phyloP scores from a whole-genome alignment of 2,113 vertebrate species.

The Pseudonaja textilis region DNA sequence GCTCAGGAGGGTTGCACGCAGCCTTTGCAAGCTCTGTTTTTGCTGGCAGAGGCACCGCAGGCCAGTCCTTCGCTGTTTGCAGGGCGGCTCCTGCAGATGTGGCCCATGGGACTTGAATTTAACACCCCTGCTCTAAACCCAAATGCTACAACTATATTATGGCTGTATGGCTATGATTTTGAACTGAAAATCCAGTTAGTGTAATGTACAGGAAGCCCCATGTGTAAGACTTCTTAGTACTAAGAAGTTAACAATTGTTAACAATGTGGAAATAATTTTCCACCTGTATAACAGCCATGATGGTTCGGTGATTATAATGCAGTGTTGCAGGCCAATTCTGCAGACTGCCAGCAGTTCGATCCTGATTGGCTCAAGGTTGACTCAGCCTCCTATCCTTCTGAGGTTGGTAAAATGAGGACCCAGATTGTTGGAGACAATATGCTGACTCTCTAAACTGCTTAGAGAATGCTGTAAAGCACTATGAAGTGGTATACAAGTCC shows the following conservation, averaged over 20 bases:
- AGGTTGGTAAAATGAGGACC: neutral
- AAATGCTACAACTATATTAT: neutral
- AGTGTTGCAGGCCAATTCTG: neutral
- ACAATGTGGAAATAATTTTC: neutral
- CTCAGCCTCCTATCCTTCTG: neutral
- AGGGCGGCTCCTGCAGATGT: no score
- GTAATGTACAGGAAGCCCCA: neutral
- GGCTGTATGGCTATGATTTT: neutral
- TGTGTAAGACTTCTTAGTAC: neutral
- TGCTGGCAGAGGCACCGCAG: no score
- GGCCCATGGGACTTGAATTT: no score
- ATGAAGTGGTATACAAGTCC: neutral
- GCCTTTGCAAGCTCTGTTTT: no score
- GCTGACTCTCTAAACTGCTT: neutral
- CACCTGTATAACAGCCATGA: neutral
- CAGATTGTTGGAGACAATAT: neutral
- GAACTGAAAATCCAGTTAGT: neutral
- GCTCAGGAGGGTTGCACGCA: no score
- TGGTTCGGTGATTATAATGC: neutral
- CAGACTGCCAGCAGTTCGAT: neutral
- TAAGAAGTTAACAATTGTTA: neutral
- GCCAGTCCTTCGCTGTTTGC: no score
- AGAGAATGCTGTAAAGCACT: neutral
- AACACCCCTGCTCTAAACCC: neutral
- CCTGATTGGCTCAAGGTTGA: neutral